A percentile compares a stretch with the other conserved stretches of the same genome.
phyloP scores from a whole-genome alignment of 2,113 vertebrate genomes.

The Festucalex cinctus region DNA sequence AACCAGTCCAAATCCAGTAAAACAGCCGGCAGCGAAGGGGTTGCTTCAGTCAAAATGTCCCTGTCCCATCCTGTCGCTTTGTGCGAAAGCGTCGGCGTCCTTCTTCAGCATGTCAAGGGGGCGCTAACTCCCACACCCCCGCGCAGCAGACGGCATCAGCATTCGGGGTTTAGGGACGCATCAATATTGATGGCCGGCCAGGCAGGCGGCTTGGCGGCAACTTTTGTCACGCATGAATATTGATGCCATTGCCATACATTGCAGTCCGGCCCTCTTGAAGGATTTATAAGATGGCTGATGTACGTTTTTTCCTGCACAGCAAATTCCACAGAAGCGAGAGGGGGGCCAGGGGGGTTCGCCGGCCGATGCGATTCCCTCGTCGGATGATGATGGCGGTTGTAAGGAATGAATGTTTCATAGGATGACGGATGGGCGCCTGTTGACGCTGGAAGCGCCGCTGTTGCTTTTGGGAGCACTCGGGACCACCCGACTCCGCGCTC shows the following conservation, averaged over 20 bases:
- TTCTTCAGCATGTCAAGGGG: not conserved
- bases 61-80: no score
- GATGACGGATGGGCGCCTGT: slow-evolving; percentile 42
- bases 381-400: slow-evolving; percentile 50
- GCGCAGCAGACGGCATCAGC: slow-evolving; percentile 54
- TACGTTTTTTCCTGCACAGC: slow-evolving; percentile 53
- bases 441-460: slow-evolving; percentile 59
- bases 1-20: no score
- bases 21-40: no score
- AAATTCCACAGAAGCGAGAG: slow-evolving; percentile 57
- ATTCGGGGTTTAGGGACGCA: slow-evolving; percentile 55
- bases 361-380: slow-evolving; percentile 59
- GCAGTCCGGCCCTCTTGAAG: slow-evolving; percentile 67
- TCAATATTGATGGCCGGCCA: slow-evolving; percentile 76
- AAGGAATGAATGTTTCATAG: slow-evolving; percentile 60
- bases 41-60: no score
- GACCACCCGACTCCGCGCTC: slow-evolving; percentile 52
- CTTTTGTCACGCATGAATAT: slow-evolving; percentile 78
- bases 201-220: slow-evolving; percentile 69
- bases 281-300: slow-evolving; percentile 65
- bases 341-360: slow-evolving; percentile 13
- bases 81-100: no score
- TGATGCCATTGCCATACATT: slow-evolving; percentile 74
- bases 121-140: slow-evolving; percentile 49
- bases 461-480: slow-evolving; percentile 59